Evolutionary conservation across 2,888 invertebrate species (phyloP), one percentile per base, ranked within the genome.

Genomic region (Dynastes hyllus): DNA sequence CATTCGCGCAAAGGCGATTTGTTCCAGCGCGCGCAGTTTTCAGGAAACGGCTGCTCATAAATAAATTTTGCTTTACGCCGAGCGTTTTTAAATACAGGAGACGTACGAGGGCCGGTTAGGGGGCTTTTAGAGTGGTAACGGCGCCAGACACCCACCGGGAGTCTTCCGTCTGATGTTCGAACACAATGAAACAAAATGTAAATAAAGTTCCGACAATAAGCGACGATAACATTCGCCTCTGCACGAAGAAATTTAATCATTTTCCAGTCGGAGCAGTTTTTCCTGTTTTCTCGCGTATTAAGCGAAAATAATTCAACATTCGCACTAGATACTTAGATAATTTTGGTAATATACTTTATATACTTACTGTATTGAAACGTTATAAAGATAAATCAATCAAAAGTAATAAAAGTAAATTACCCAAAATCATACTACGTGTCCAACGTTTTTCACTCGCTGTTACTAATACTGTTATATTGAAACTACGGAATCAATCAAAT

Each of bases 101-200:
- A 58, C 58, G 37, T 40, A 40, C 51, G 58, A 40, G 58, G 73
- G 40, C 32, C n/a, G 58, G 73, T 40, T 22, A 37, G 73, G 73
- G 55, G 40, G 40, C 37, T 37, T 71, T 73, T 73, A 73, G 73
- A 73, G 73, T 73, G 58, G 73, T 58, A 45, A 40, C 73, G 73
- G 73, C 73, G 73, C 73, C 73, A 73, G 73, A 73, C 73, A 29
- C 73, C 73, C 73, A 61, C 73, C 58, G 29, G 73, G 73, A 40
- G 73, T 40, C 40, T 73, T 73, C 73, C 58, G 73, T 73, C 73
- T 73, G 73, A 73, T 73, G 73, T 58, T 58, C 73, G 73, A 73
- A 73, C 73, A 73, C 73, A 73, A 61, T 73, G 73, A 73, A 73
- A 73, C 73, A 58, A 58, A 73, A 73, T 73, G 73, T 73, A 73